A percentile compares a stretch with the other conserved stretches of the same genome.
Evolutionary conservation across 92 coral and sea anemone species (phyloP).

Genomic region (Bergia sp.): DNA sequence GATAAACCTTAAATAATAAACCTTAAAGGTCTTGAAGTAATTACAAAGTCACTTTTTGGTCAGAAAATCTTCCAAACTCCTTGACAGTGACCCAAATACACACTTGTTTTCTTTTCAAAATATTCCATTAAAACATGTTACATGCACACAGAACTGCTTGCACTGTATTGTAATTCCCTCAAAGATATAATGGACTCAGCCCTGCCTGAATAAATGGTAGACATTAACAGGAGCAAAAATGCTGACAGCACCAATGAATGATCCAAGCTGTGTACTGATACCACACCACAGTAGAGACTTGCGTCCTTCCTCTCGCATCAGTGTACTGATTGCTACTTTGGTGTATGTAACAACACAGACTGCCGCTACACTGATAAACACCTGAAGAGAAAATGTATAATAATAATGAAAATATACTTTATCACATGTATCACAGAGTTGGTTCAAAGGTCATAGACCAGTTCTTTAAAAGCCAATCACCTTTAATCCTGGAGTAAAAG

Average conservation of each 20-base stretch:
- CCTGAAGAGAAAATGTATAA: slow-evolving; percentile 51
- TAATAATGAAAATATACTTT: not conserved
- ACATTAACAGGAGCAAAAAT: slow-evolving; percentile 97
- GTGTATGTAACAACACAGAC: slow-evolving; percentile 86
- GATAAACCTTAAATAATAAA: too few relatives aligned
- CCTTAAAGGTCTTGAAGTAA: too few relatives aligned
- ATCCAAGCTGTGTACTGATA: slow-evolving; percentile 86
- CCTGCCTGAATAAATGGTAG: slow-evolving; percentile 71
- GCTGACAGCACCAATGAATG: slow-evolving; percentile 84
- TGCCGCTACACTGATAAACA: slow-evolving; percentile 77
- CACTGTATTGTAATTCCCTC: not conserved
- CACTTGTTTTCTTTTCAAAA: too few relatives aligned
- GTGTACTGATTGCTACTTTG: slow-evolving; percentile 85
- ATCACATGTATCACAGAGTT: not conserved
- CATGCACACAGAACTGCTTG: too few relatives aligned
- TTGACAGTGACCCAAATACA: too few relatives aligned
- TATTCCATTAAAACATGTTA: too few relatives aligned
- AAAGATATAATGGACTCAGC: not conserved
- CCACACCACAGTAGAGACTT: slow-evolving; percentile 91
- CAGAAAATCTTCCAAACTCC: too few relatives aligned
- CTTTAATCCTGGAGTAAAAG: too few relatives aligned
- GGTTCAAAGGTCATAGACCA: not conserved
- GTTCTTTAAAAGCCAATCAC: too few relatives aligned
- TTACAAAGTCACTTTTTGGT: too few relatives aligned
- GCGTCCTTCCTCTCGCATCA: slow-evolving; percentile 93